A percentile compares a stretch with the other conserved stretches of the same genome.
These are phyloP conservation scores for Zaprionus nigranus DNA, from an alignment of 1,140 invertebrate genomes.

Conservation along the genomic window DNA sequence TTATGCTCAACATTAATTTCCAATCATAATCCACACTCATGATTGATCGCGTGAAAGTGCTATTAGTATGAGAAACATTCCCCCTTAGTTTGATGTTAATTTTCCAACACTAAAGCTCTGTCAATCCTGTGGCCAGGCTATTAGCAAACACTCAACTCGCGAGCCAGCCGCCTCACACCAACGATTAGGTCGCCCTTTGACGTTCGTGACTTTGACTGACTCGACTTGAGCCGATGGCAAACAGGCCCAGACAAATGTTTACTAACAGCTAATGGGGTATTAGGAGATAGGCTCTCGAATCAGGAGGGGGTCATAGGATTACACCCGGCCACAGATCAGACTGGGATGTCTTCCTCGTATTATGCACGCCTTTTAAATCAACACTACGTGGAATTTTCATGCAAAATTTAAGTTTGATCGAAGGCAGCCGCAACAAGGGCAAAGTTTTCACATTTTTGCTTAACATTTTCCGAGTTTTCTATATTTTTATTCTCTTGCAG, in stretches of 20 bases:
- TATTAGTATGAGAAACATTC: neutral
- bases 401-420: conserved; percentile 55
- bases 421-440: conserved; percentile 41
- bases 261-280: conserved; percentile 36
- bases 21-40: neutral
- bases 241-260: conserved; percentile 30
- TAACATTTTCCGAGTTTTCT: conserved; percentile 67
- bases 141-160: conserved; percentile 13
- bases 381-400: conserved; percentile 41
- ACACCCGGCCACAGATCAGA: neutral
- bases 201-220: conserved; percentile 16
- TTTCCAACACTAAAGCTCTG: conserved; percentile 16
- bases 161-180: neutral
- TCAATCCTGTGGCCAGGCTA: conserved; percentile 24
- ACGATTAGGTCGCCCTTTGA: conserved; percentile 15
- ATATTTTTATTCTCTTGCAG: neutral
- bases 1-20: neutral
- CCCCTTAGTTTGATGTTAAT: neutral
- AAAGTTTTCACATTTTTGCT: conserved; percentile 78
- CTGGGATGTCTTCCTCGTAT: conserved; percentile 21
- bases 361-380: conserved; percentile 59
- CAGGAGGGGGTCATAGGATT: neutral
- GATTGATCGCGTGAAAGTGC: conserved; percentile 1
- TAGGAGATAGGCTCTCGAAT: conserved; percentile 11
- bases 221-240: conserved; percentile 32